phyloP scores from a whole-genome alignment of 2,888 invertebrate genomes.

The Stictocephala bisonia region DNA sequence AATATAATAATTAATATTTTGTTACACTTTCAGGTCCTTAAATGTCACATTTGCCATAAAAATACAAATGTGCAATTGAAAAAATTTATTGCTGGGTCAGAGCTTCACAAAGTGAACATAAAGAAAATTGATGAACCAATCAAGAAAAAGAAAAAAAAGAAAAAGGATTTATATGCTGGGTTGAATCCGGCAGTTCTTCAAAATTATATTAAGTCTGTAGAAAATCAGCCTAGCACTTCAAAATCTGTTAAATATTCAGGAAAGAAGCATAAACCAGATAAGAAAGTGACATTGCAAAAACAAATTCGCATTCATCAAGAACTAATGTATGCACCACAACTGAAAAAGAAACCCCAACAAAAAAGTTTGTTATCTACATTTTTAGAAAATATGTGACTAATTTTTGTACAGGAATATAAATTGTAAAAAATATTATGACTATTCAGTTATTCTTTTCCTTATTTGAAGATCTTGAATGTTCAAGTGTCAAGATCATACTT shows the following conservation, averaged over 20 bases:
- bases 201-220: too few species aligned
- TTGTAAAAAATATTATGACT: neutral
- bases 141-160: slow-evolving; percentile 41
- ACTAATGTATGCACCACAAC: neutral
- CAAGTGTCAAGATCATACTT: too few species aligned
- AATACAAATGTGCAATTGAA: slow-evolving; percentile 1
- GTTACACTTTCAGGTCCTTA: slow-evolving; percentile 37
- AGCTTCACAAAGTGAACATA: neutral
- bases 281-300: neutral
- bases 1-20: neutral
- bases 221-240: too few species aligned
- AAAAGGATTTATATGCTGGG: slow-evolving; percentile 35
- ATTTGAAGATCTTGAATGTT: too few species aligned
- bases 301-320: neutral
- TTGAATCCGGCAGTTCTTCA: slow-evolving; percentile 23
- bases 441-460: too few species aligned
- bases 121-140: neutral
- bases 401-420: neutral
- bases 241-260: too few species aligned
- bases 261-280: neutral
- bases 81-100: slow-evolving; percentile 11
- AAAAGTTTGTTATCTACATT: neutral
- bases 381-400: slow-evolving; percentile 14
- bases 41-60: slow-evolving; percentile 31
- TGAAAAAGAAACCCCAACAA: neutral